Base-by-base conservation (phyloP, 2,888 invertebrate species). In the Clusia tigrina region DNA sequence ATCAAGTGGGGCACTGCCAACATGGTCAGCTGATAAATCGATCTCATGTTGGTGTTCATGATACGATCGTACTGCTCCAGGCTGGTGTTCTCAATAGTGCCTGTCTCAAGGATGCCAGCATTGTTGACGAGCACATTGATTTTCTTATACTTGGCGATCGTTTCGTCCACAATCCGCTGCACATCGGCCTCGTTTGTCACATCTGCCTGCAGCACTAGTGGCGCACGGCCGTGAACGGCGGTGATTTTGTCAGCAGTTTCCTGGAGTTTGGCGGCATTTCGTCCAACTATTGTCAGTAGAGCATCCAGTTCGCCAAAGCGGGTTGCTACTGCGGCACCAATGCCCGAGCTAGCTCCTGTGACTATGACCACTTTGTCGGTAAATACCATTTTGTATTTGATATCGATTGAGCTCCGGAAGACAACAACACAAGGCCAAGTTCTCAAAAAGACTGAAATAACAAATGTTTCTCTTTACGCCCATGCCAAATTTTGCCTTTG, bases 31-130 rank as follows among this genome's bases (percentile, higher is more conserved):
- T 93, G 89, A 78, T 92, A 93, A 18, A 93, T 86, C 0, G 92
- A 88, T 65, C 95, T 89, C 0, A 96, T 91, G 82, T 98, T 98
- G 1, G 92, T 89, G 75, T 94, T 92, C 89, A 98, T 95, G 12
- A 95, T 85, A 23, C 90, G 87, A 81, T 98, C 98, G 78, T 90
- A 97, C 77, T 96, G 95, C 54, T 92, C 92, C 71, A 98, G 77
- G 20, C 88, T 88, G 0, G 96, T 93, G 68, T 87, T 92, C 84
- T 97, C 96, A 72, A 96, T 95, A 1, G 88, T 87, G 26, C 96
- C 97, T 0, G 85, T 85, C 78, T 91, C 92, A 23, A 96, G 83
- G 25, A 93, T 89, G 2, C 97, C 97, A 17, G 97, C 97, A 84
- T 93, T 95, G 81, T 98, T 95, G 0, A 95, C 87, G 56, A 95